These are phyloP conservation scores for Drosophila prosaltans DNA, from an alignment of 1,140 invertebrate species.

Conservation along the genomic window DNA sequence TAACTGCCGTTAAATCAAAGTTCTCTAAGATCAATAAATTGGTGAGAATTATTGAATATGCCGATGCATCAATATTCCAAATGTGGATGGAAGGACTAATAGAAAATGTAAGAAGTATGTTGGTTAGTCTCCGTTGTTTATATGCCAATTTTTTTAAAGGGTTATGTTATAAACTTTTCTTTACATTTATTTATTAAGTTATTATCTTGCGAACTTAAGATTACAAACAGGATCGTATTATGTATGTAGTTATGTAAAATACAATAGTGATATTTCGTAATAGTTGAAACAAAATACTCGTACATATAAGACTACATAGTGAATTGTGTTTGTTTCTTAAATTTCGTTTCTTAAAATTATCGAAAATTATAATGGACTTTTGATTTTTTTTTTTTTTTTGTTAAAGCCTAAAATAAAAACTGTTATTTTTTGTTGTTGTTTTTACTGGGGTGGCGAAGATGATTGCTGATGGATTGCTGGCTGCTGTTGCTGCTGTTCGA, in stretches of 20 bases:
- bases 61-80: too few species aligned
- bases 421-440: neutral
- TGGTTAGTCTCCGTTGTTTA: too few species aligned
- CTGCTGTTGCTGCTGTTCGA: conserved; percentile 19
- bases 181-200: conserved; percentile 20
- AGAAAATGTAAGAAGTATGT: too few species aligned
- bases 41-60: too few species aligned
- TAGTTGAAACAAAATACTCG: conserved; percentile 1
- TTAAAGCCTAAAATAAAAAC: conserved; percentile 7
- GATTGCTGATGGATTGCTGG: conserved; percentile 13
- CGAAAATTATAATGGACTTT: neutral
- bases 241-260: conserved; percentile 2
- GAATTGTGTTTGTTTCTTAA: neutral
- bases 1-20: too few species aligned
- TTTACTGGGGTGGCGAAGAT: conserved; percentile 36
- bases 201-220: conserved; percentile 8
- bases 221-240: conserved; percentile 16
- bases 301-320: conserved; percentile 4
- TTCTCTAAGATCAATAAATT: too few species aligned
- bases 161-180: neutral
- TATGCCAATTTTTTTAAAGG: neutral
- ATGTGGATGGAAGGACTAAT: too few species aligned
- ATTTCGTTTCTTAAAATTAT: neutral
- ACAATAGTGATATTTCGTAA: conserved; percentile 5
- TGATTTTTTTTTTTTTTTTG: neutral